Base-by-base conservation (phyloP, 2,888 invertebrate species). In the Rhyacophila evoluta region DNA sequence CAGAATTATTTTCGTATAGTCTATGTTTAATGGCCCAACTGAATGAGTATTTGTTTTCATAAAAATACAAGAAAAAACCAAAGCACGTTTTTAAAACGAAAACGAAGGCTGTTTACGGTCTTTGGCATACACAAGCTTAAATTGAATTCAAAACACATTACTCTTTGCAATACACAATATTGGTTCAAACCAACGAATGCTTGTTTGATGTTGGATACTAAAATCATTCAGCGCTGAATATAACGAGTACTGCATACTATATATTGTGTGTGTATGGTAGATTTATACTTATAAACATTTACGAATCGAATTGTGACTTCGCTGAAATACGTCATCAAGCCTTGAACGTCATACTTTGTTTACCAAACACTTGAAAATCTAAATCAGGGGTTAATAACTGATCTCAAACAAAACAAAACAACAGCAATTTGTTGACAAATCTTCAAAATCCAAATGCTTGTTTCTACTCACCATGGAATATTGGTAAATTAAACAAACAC, bases 261-360 rank as follows among this genome's bases (percentile, higher is more conserved):
- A n/a, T n/a, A n/a, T n/a, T n/a, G 29, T 55, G 55, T 19, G 19
- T 55, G 19, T 55, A 19, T 55, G 25, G 29, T 33, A 33, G 8
- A 55, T 10, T 15, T 25, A n/a, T n/a, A 55, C 55, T 10, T 55
- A 12, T 55, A 12, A 19, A 55, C 19, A 55, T 55, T 55, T 41
- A 55, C 39, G 25, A 27, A 38, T 41, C 41, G 19, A 39, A 68
- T 33, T 33, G 19, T n/a, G 36, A 39, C 19, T 28, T 39, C 25
- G 8, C 19, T 25, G 55, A 55, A 55, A 55, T 55, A 19, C 55
- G 55, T 55, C 55, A 55, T 72, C 67, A 37, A 29, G 15, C 25
- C 38, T 36, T 12, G 28, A 39, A 38, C 38, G 74, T 68, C 78
- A 74, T 69, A 77, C 77, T 39, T n/a, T 41, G 74, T 8, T 55